These are phyloP conservation scores for Xiphophorus couchianus DNA, from an alignment of 2,113 vertebrate species.

Conservation along the genomic window DNA sequence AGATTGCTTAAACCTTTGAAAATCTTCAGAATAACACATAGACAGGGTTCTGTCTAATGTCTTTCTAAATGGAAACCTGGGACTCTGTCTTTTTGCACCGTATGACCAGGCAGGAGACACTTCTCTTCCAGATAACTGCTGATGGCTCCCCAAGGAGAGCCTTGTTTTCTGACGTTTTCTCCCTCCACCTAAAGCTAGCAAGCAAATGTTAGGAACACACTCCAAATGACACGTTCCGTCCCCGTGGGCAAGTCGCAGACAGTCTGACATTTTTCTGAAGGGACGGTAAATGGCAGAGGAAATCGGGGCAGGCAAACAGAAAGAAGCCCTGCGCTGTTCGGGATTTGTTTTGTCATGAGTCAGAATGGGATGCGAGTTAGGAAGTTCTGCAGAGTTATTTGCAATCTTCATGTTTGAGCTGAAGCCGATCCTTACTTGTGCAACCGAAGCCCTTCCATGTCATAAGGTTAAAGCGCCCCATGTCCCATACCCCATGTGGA, in stretches of 20 bases:
- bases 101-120: too few species aligned
- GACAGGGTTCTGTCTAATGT: slow-evolving; percentile 3
- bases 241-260: slow-evolving; percentile 65
- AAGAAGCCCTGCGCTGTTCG: slow-evolving; percentile 30
- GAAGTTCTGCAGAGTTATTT: not conserved
- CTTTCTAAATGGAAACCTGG: too few species aligned
- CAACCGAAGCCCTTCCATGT: slow-evolving; percentile 29
- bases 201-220: slow-evolving; percentile 73
- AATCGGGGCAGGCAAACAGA: slow-evolving; percentile 41
- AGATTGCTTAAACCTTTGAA: slow-evolving; percentile 33
- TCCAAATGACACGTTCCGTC: slow-evolving; percentile 63
- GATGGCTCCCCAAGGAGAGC: slow-evolving; percentile 56
- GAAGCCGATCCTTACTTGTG: slow-evolving; percentile 10
- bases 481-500: slow-evolving; percentile 61
- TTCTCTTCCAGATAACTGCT: slow-evolving; percentile 21
- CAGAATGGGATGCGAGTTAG: slow-evolving; percentile 18
- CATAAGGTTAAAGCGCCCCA: slow-evolving; percentile 61
- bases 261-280: slow-evolving; percentile 68
- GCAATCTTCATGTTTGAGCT: not conserved
- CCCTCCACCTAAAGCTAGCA: slow-evolving; percentile 59
- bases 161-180: slow-evolving; percentile 68
- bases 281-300: slow-evolving; percentile 65
- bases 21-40: too few species aligned
- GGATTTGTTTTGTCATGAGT: slow-evolving; percentile 39
- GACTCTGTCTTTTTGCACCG: not conserved